A percentile compares a stretch with the other conserved stretches of the same genome.
Conservation (phyloP, 1,140 invertebrate species). For the Cyphomyrmex costatus region DNA sequence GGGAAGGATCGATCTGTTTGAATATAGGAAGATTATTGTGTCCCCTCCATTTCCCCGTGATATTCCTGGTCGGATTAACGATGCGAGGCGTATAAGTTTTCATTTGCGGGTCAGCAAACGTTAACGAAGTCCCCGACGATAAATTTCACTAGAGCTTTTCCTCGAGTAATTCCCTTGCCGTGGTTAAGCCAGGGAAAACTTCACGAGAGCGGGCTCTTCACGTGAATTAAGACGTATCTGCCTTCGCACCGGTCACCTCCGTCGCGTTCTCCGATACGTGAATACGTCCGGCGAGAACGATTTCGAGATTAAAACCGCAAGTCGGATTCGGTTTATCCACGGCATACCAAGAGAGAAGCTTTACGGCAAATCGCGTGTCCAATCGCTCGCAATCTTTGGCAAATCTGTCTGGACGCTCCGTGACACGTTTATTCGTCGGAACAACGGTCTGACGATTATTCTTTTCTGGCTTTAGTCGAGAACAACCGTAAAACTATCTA, state of each 20-base stretch:
- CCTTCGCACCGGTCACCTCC: not conserved
- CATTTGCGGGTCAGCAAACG: constrained; percentile 65
- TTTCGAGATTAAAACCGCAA: constrained; percentile 30
- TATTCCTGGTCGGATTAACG: constrained; percentile 47
- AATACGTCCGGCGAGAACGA: constrained; percentile 17
- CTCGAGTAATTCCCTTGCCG: constrained; percentile 72
- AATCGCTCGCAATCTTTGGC: not conserved
- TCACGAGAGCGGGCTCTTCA: constrained; percentile 61
- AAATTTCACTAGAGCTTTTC: constrained; percentile 73
- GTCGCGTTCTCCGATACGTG: not conserved
- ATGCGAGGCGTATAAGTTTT: constrained; percentile 71
- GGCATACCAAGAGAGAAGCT: constrained; percentile 21
- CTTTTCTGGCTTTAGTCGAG: not conserved
- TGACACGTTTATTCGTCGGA: not conserved
- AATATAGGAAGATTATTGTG: constrained; percentile 46
- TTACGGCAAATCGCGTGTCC: not conserved
- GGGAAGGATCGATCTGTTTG: constrained; percentile 30
- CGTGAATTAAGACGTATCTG: constrained; percentile 76
- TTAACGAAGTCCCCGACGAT: constrained; percentile 71
- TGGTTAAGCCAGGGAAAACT: constrained; percentile 60
- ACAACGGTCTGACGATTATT: not conserved
- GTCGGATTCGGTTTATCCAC: not conserved
- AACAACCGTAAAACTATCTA: not conserved
- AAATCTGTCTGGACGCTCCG: not conserved
- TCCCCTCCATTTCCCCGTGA: constrained; percentile 12